Conservation (phyloP, 1,140 invertebrate genomes). For the Lucilia cuprina region DNA sequence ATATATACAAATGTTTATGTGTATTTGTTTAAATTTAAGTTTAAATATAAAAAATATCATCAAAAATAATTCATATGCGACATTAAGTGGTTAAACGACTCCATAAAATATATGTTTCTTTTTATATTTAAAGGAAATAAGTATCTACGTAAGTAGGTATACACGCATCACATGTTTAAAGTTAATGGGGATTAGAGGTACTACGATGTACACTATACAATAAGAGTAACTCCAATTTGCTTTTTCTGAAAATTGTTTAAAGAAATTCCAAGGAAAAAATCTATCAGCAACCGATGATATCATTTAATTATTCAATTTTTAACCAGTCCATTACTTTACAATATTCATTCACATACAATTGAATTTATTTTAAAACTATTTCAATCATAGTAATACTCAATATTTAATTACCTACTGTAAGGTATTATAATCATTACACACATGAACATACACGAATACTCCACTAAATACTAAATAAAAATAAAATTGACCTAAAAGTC, state of each 20-base stretch:
- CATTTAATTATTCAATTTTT: too few species aligned
- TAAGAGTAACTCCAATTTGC: too few species aligned
- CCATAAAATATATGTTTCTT: background rate
- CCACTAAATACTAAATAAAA: background rate
- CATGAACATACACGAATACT: background rate
- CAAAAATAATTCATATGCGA: constrained; percentile 6
- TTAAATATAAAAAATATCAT: background rate
- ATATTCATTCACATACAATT: too few species aligned
- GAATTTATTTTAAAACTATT: too few species aligned
- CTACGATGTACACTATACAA: too few species aligned
- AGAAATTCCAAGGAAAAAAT: too few species aligned
- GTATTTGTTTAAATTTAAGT: too few species aligned
- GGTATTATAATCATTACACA: background rate
- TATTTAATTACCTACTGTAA: background rate
- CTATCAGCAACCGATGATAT: too few species aligned
- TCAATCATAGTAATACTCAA: background rate
- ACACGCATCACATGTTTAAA: background rate
- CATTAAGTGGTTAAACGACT: constrained; percentile 18
- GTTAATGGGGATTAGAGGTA: too few species aligned
- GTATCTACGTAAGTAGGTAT: background rate
- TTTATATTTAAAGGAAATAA: constrained; percentile 20
- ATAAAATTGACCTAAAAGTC: constrained; percentile 37
- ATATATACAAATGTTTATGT: too few species aligned
- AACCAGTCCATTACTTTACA: too few species aligned
- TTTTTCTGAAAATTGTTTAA: too few species aligned